Percentiles rank a stretch among this genome's conserved stretches.
Evolutionary conservation across 2,797 vertebrate genomes (phyloP).

Genomic region (Delichon dasypus): DNA sequence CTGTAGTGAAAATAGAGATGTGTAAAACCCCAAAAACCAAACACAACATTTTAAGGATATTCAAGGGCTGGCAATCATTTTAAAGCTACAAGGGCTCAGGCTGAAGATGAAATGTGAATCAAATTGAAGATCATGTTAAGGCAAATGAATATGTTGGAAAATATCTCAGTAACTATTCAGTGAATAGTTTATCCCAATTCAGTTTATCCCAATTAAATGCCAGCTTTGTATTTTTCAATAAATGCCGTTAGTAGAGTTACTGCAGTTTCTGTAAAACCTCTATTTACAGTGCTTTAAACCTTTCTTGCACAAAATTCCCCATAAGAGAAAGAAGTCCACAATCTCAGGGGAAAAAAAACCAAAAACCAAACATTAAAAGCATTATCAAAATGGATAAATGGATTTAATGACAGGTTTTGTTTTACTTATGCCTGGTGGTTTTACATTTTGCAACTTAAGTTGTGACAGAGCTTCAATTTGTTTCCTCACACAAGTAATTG

Average conservation of each 20-base stretch:
- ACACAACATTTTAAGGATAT: background rate
- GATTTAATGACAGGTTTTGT: constrained; percentile 1
- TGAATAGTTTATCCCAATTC: too few species aligned
- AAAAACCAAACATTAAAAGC: background rate
- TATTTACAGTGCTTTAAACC: background rate
- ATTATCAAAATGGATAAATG: background rate
- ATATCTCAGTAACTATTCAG: background rate
- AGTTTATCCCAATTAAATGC: background rate
- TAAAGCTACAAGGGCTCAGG: background rate
- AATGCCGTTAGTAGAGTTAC: background rate
- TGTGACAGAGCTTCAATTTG: constrained; percentile 61
- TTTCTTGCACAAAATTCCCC: background rate
- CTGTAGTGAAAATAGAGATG: background rate
- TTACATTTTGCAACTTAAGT: constrained; percentile 51
- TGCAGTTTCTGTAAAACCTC: background rate
- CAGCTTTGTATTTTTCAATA: background rate
- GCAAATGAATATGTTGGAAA: background rate
- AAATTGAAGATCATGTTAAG: background rate
- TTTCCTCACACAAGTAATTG: constrained; percentile 63
- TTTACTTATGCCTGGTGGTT: background rate
- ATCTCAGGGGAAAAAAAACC: rapidly evolving
- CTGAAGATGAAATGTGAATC: background rate
- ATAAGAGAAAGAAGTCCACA: background rate
- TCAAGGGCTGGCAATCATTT: background rate
- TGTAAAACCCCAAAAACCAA: background rate